Conservation (phyloP, 2,888 invertebrate species). For the Cerastis rubricosa region DNA sequence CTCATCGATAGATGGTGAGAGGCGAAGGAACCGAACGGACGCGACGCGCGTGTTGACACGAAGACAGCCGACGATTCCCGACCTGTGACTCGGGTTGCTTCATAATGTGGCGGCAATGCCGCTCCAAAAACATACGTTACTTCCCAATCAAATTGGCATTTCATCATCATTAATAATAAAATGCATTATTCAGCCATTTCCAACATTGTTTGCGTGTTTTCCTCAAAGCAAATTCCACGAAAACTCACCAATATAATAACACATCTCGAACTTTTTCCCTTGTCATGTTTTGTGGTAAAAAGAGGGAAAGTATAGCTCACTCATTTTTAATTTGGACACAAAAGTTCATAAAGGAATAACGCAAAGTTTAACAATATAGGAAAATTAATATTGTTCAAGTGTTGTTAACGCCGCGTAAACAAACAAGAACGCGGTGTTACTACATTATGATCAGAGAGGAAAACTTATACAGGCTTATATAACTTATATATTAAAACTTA, state of each 20-base stretch:
- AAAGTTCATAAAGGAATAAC: slow-evolving; percentile 57
- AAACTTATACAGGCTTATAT: not conserved
- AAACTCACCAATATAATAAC: slow-evolving; percentile 59
- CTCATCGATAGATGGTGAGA: no score
- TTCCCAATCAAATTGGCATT: slow-evolving; percentile 39
- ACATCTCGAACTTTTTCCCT: slow-evolving; percentile 57
- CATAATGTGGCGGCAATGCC: no score
- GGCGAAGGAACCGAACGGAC: no score
- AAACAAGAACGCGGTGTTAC: slow-evolving; percentile 6
- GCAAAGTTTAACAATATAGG: slow-evolving; percentile 60
- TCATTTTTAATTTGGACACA: slow-evolving; percentile 61
- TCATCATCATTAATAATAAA: slow-evolving; percentile 24
- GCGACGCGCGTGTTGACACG: no score
- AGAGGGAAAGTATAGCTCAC: slow-evolving; percentile 31
- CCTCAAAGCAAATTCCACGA: slow-evolving; percentile 31
- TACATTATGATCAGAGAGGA: not conserved
- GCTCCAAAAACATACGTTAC: slow-evolving; percentile 24
- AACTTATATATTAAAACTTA: no score
- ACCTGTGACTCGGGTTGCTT: no score
- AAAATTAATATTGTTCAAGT: slow-evolving; percentile 57
- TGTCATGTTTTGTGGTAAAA: slow-evolving; percentile 57
- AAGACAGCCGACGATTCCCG: no score
- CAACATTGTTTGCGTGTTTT: slow-evolving; percentile 54
- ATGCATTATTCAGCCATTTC: slow-evolving; percentile 12
- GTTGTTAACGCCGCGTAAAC: slow-evolving; percentile 18